phyloP scores from a whole-genome alignment of 1,140 invertebrate genomes.

The Tetragnatha versicolor region DNA sequence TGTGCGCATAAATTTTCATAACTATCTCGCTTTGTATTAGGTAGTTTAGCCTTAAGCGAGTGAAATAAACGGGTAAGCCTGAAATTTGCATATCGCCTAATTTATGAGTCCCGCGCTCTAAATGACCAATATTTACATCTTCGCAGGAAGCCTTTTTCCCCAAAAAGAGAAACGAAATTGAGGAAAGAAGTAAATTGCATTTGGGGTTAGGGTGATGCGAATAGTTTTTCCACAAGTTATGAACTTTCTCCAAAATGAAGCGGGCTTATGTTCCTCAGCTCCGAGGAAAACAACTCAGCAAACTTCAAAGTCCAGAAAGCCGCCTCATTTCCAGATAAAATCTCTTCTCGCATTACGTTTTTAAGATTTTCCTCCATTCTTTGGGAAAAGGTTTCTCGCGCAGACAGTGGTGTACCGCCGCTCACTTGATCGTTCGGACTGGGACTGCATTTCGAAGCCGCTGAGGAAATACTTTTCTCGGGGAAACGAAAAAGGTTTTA shows the following conservation, averaged over 20 bases:
- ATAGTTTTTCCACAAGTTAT: slow-evolving; percentile 45
- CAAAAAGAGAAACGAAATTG: slow-evolving; percentile 19
- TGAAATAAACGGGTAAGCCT: neutral
- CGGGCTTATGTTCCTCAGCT: slow-evolving; percentile 37
- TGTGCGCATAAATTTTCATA: no score
- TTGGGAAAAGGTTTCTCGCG: slow-evolving; percentile 7
- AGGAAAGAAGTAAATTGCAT: slow-evolving; percentile 32
- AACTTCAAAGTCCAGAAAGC: slow-evolving; percentile 46
- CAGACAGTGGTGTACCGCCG: slow-evolving; percentile 17
- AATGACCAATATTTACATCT: slow-evolving; percentile 27
- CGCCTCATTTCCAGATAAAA: slow-evolving; percentile 49
- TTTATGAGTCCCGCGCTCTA: neutral
- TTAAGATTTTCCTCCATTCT: slow-evolving; percentile 27
- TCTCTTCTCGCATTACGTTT: slow-evolving; percentile 44
- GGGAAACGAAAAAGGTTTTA: slow-evolving; percentile 5
- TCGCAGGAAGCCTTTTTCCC: slow-evolving; percentile 16
- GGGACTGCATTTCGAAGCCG: slow-evolving; percentile 1
- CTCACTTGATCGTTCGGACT: slow-evolving; percentile 1
- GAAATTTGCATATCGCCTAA: slow-evolving; percentile 14
- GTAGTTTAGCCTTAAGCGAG: neutral
- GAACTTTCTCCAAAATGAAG: slow-evolving; percentile 31
- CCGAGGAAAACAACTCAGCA: slow-evolving; percentile 31
- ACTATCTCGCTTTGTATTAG: no score
- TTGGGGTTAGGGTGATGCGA: slow-evolving; percentile 10
- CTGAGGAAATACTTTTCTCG: neutral